A percentile compares a stretch with the other conserved stretches of the same genome.
These are phyloP conservation scores for Elaphurus davidianus DNA, from an alignment of 2,113 vertebrate genomes.

Conservation along the genomic window DNA sequence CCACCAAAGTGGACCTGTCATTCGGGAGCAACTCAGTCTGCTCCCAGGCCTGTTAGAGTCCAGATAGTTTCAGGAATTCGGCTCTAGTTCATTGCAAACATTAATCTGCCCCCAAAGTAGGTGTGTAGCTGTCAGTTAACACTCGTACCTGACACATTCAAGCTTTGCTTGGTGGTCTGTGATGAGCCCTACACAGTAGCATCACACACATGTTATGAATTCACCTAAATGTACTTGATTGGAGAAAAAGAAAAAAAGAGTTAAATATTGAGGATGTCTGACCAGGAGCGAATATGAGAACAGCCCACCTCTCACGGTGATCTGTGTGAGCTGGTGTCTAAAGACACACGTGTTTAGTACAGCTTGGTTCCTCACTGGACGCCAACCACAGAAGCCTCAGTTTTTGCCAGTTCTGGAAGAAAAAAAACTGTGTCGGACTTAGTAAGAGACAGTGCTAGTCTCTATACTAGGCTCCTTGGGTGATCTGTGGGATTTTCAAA, in stretches of 20 bases:
- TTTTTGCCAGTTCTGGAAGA: neutral
- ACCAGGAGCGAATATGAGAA: neutral
- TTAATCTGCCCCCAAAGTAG: conserved; percentile 12
- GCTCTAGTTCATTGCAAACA: conserved; percentile 25
- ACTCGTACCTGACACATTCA: neutral
- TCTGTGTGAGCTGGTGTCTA: neutral
- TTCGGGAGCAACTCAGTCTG: conserved; percentile 58
- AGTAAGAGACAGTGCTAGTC: neutral
- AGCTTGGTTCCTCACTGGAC: neutral
- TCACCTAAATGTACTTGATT: neutral
- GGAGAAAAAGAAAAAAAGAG: neutral
- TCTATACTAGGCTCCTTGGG: neutral
- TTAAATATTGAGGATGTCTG: neutral
- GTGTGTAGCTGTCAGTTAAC: neutral
- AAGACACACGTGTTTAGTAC: neutral
- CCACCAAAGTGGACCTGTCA: conserved; percentile 54
- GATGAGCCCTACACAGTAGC: neutral
- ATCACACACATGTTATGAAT: neutral
- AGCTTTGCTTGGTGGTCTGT: conserved; percentile 16
- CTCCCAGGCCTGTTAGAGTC: neutral
- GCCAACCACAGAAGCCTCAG: neutral
- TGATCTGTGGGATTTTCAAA: neutral
- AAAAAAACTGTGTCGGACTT: neutral
- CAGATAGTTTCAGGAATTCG: neutral
- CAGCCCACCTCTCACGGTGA: neutral